Conservation (phyloP, 1,140 invertebrate species). For the Micrasema longulum region DNA sequence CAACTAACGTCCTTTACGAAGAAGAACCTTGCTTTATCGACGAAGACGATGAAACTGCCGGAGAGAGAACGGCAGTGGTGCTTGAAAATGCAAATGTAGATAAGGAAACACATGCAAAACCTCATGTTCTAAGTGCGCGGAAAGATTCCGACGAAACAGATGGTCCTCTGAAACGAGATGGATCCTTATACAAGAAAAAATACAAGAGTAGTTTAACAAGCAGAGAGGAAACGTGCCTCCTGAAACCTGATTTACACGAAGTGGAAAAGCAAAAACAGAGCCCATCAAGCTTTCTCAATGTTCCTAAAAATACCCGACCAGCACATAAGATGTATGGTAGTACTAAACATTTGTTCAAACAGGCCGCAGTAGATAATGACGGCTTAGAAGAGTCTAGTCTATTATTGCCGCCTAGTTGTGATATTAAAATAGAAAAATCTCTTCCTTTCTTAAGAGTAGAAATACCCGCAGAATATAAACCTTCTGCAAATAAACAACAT, state of each 20-base stretch:
- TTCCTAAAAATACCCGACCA: conserved; percentile 56
- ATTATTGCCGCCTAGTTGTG: conserved; percentile 43
- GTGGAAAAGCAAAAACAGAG: conserved; percentile 40
- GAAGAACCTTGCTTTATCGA: conserved; percentile 67
- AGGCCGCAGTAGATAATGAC: conserved; percentile 58
- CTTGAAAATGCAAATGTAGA: conserved; percentile 19
- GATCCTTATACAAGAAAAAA: conserved; percentile 51
- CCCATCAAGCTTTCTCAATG: conserved; percentile 51
- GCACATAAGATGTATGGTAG: conserved; percentile 61
- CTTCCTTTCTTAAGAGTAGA: conserved; percentile 48
- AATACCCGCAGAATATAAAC: conserved; percentile 41
- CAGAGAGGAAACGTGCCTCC: conserved; percentile 41
- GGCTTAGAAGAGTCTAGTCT: conserved; percentile 47
- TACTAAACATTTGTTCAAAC: conserved; percentile 60
- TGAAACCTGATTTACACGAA: conserved; percentile 45
- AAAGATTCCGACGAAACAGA: conserved; percentile 37
- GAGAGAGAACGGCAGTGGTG: conserved; percentile 45
- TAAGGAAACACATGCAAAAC: conserved; percentile 32
- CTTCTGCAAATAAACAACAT: conserved; percentile 18
- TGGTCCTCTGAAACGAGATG: conserved; percentile 43
- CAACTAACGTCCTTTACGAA: conserved; percentile 61
- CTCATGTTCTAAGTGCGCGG: conserved; percentile 2
- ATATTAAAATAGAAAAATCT: conserved; percentile 34
- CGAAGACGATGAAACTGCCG: conserved; percentile 60
- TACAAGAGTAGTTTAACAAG: conserved; percentile 44